Percentiles rank a stretch among this genome's conserved stretches.
Evolutionary conservation across 2,888 invertebrate species (phyloP).

Genomic region (Glomeris marginata): DNA sequence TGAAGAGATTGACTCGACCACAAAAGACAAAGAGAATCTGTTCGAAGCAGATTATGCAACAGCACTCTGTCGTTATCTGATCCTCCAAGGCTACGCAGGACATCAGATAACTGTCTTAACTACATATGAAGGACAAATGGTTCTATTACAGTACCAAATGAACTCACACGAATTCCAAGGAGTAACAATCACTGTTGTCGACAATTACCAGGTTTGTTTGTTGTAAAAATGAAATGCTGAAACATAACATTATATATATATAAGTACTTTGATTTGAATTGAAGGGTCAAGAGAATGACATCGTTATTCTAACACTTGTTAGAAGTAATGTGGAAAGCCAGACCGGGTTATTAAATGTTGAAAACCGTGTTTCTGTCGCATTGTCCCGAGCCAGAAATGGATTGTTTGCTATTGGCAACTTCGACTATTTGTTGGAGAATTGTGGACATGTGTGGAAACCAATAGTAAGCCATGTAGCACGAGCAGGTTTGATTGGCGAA

Average conservation of each 20-base stretch:
- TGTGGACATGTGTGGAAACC: conserved; percentile 20
- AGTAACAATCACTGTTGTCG: conserved; percentile 49
- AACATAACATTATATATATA: no score
- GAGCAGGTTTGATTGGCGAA: neutral
- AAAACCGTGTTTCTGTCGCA: conserved; percentile 61
- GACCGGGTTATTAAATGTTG: conserved; percentile 52
- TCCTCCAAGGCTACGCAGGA: conserved; percentile 42
- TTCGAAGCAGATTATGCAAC: conserved; percentile 49
- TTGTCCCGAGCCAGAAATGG: conserved; percentile 55
- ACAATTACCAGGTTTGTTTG: conserved; percentile 44
- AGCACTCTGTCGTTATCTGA: conserved; percentile 43
- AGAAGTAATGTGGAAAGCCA: conserved; percentile 50
- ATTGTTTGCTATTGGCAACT: conserved; percentile 57
- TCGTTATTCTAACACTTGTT: conserved; percentile 62
- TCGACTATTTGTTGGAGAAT: conserved; percentile 21
- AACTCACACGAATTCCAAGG: conserved; percentile 29
- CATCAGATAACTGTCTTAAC: conserved; percentile 55
- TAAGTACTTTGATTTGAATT: no score
- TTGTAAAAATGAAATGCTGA: no score
- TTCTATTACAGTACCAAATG: conserved; percentile 35
- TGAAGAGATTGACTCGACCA: conserved; percentile 30
- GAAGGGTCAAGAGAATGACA: conserved; percentile 36
- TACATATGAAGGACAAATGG: conserved; percentile 53
- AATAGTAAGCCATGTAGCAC: conserved; percentile 8
- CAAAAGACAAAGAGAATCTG: conserved; percentile 37